Evolutionary conservation across 2,888 invertebrate genomes (phyloP), one percentile per base, ranked within the genome.

Genomic region (Apamea anceps): DNA sequence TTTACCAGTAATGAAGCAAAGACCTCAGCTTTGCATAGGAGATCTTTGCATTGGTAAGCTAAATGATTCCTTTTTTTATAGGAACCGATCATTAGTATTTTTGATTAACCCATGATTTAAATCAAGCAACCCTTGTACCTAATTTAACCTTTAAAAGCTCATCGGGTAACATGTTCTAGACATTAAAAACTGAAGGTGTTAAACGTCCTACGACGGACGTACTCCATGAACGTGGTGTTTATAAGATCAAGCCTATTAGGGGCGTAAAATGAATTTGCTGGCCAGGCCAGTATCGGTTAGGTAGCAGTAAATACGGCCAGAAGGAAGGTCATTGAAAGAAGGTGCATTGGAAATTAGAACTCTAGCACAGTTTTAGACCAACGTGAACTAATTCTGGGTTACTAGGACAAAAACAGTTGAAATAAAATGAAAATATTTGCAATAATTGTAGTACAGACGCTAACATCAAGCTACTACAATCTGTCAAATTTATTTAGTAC

Each of bases 191-290:
- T 62, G 21, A 71, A 66, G 15, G 37, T 70, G 54, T n/a, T 13
- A 28, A 51, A 10, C 7, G 4, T 28, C n/a, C 54, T 25, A 8
- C 3, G 6, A 54, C 6, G 54, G 10, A 42, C 25, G 32, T 6
- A 51, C 48, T 10, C 51, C 15, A 32, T 48, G 13, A 28, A n/a
- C 13, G 15, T 21, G 63, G 72, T 77, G 85, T 84, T 77, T n/a
- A 84, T 84, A 42, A 51, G 28, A 79, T 86, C 32, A 79, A 68
- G 18, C 57, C 54, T 70, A 37, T 77, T 66, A 79, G 13, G n/a
- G 28, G 63, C 32, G 75, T 67, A 48, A 81, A 77, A 70, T 72
- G 25, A 75, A 79, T 85, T 85, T 73, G 42, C 66, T 13, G 45
- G 18, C 51, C 54, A 65, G 25, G 21, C n/a, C 13, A 7, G 71